phyloP scores from a whole-genome alignment of 2,888 invertebrate genomes.

The Caenorhabditis panamensis region DNA sequence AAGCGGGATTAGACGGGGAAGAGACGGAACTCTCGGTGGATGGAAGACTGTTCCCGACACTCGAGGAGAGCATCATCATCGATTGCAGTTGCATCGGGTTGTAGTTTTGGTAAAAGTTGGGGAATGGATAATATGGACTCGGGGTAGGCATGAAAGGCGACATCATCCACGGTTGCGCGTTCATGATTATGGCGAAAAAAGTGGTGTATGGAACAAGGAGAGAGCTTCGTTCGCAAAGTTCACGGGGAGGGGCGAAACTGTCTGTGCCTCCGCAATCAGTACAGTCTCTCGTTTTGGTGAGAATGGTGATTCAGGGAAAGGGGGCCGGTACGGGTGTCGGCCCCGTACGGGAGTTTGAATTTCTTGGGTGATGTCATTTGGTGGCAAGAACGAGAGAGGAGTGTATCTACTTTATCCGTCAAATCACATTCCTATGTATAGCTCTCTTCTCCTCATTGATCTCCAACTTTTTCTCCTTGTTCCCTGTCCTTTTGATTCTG shows the following conservation, averaged over 20 bases:
- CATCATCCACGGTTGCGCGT: conserved; percentile 29
- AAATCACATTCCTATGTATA: too few species aligned
- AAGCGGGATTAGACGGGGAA: conserved; percentile 1
- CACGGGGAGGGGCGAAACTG: conserved; percentile 19
- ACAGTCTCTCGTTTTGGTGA: conserved; percentile 20
- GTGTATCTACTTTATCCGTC: too few species aligned
- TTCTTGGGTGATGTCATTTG: conserved; percentile 15
- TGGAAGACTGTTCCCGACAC: neutral
- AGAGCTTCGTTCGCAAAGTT: conserved; percentile 17
- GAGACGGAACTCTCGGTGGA: conserved; percentile 1
- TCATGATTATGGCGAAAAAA: conserved; percentile 1
- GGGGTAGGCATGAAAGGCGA: neutral
- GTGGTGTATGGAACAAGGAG: neutral
- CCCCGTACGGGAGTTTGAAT: conserved; percentile 28
- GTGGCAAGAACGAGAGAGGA: neutral
- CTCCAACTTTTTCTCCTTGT: neutral
- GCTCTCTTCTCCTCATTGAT: too few species aligned
- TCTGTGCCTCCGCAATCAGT: conserved; percentile 29
- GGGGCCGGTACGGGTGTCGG: conserved; percentile 12
- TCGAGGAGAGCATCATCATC: conserved; percentile 23
- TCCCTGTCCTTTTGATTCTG: neutral
- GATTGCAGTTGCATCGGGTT: neutral
- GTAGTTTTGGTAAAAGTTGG: neutral
- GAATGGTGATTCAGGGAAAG: conserved; percentile 48
- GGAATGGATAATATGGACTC: conserved; percentile 2